Evolutionary conservation across 2,797 vertebrate genomes (phyloP).

Genomic region (Anas bahamensis): DNA sequence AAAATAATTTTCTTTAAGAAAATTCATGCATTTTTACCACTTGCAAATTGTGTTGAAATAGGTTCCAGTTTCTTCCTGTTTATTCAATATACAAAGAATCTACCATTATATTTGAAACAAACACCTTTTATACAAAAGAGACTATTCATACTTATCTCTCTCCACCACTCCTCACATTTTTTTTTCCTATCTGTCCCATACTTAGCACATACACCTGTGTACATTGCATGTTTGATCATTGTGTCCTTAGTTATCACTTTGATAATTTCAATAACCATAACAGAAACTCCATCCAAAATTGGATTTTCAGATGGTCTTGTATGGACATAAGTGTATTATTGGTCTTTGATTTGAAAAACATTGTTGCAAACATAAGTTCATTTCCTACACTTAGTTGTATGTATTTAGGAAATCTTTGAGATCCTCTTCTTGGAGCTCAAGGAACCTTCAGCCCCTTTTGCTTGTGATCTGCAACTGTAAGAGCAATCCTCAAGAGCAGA

Average conservation of each 20-base stretch:
- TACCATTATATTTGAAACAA: neutral
- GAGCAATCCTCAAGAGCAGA: neutral
- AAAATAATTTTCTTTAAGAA: neutral
- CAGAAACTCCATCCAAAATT: neutral
- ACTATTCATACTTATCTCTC: neutral
- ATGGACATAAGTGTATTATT: neutral
- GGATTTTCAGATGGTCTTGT: neutral
- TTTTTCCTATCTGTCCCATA: neutral
- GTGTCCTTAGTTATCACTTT: neutral
- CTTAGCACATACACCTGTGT: accelerated
- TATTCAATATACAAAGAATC: neutral
- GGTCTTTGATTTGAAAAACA: neutral
- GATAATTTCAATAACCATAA: neutral
- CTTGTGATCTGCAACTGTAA: neutral
- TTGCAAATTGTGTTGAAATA: neutral
- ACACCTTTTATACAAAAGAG: neutral
- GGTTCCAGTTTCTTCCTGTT: neutral
- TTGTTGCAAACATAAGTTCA: neutral
- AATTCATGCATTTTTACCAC: neutral
- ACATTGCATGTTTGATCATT: neutral
- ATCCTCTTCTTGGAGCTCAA: neutral
- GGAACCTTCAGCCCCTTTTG: neutral
- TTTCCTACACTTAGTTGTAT: neutral
- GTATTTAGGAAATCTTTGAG: neutral
- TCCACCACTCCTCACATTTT: neutral